phyloP scores from a whole-genome alignment of 2,797 vertebrate genomes.

The Salmo trutta region DNA sequence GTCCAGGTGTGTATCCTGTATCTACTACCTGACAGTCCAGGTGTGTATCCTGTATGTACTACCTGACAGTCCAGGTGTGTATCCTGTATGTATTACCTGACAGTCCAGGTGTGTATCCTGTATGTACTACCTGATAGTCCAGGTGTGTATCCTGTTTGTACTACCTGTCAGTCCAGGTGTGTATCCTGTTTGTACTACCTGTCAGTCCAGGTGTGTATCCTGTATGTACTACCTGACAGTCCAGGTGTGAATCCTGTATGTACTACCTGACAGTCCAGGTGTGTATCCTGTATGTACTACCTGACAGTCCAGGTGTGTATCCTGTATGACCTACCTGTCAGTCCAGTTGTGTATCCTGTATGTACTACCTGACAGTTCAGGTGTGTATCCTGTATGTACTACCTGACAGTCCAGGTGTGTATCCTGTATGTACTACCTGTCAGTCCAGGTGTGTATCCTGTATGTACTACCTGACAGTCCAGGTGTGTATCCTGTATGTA shows the following conservation, averaged over 20 bases:
- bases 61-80: too few species aligned
- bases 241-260: background rate
- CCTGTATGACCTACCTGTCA: slow-evolving; percentile 77
- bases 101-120: too few species aligned
- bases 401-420: slow-evolving; percentile 85
- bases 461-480: slow-evolving; percentile 69
- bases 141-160: too few species aligned
- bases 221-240: slow-evolving; percentile 50
- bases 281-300: too few species aligned
- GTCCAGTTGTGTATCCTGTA: slow-evolving; percentile 90
- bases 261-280: slow-evolving; percentile 84
- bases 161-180: too few species aligned
- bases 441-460: slow-evolving; percentile 92
- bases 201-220: slow-evolving; percentile 89
- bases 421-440: slow-evolving; percentile 75
- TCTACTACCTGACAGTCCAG: too few species aligned
- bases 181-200: too few species aligned
- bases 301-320: slow-evolving; percentile 86
- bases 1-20: background rate
- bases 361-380: slow-evolving; percentile 74
- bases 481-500: slow-evolving; percentile 87
- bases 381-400: slow-evolving; percentile 58
- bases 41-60: too few species aligned
- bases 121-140: too few species aligned
- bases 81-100: too few species aligned